Evolutionary conservation across 2,797 vertebrate species (phyloP).

Genomic region (Loriculus beryllinus): DNA sequence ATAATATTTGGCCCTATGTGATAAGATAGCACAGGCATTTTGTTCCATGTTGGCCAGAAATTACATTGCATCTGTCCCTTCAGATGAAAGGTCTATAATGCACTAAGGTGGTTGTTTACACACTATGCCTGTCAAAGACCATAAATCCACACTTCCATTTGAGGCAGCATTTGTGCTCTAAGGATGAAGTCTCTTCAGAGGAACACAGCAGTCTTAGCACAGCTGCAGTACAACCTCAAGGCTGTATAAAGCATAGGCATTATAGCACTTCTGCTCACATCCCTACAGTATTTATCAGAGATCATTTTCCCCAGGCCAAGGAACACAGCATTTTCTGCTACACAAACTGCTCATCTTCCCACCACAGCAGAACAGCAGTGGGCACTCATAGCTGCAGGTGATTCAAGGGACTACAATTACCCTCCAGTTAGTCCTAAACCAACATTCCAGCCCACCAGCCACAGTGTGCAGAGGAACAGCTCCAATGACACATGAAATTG

Average conservation of each 20-base stretch:
- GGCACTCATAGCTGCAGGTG: neutral
- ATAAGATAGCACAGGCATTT: neutral
- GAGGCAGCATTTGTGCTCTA: neutral
- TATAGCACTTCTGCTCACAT: accelerated
- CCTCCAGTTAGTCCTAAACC: neutral
- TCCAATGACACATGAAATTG: constrained; percentile 59
- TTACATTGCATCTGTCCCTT: neutral
- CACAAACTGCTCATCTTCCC: neutral
- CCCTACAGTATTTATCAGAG: neutral
- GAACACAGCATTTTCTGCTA: neutral
- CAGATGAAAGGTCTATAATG: neutral
- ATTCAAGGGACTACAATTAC: neutral
- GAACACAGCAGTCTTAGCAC: neutral
- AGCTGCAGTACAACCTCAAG: neutral
- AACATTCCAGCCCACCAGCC: neutral
- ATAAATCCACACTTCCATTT: neutral
- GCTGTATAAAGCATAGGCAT: accelerated
- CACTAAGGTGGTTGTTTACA: accelerated
- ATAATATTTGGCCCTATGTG: accelerated
- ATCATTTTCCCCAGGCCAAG: neutral
- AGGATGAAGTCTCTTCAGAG: neutral
- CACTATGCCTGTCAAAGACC: too few species aligned
- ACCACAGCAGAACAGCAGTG: neutral
- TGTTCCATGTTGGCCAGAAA: neutral
- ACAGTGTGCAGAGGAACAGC: neutral